Evolutionary conservation across 1,140 invertebrate genomes (phyloP).

Genomic region (Drepana arcuata): DNA sequence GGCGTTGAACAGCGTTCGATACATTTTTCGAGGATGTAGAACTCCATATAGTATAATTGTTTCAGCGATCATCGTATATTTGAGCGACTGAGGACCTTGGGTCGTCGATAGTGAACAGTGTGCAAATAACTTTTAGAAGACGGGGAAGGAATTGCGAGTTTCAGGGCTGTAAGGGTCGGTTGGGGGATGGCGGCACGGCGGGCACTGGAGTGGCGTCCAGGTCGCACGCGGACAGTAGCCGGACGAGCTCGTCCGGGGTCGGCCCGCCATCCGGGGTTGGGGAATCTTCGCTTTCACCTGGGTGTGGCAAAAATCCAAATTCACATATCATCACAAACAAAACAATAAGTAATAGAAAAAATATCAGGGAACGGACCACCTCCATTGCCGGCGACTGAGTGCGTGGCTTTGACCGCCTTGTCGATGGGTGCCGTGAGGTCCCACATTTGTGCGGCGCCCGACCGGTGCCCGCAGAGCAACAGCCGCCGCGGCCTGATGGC

Average conservation of each 20-base stretch:
- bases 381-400: background rate
- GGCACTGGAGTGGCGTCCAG: constrained; percentile 68
- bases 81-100: too few species aligned
- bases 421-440: constrained; percentile 96
- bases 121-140: too few species aligned
- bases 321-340: too few species aligned
- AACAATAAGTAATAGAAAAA: too few species aligned
- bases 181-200: constrained; percentile 27
- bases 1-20: too few species aligned
- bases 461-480: constrained; percentile 95
- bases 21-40: too few species aligned
- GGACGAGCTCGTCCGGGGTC: constrained; percentile 89
- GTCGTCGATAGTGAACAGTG: too few species aligned
- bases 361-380: too few species aligned
- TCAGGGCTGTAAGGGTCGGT: constrained; percentile 42
- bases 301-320: too few species aligned
- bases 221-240: constrained; percentile 94
- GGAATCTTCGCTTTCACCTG: constrained; percentile 60
- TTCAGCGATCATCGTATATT: too few species aligned
- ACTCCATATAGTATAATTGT: too few species aligned
- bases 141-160: too few species aligned
- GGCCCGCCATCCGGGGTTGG: constrained; percentile 82
- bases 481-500: constrained; percentile 91
- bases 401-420: constrained; percentile 77
- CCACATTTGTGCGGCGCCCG: constrained; percentile 98